phyloP scores from a whole-genome alignment of 2,888 invertebrate genomes.

The Epinotia nisella region DNA sequence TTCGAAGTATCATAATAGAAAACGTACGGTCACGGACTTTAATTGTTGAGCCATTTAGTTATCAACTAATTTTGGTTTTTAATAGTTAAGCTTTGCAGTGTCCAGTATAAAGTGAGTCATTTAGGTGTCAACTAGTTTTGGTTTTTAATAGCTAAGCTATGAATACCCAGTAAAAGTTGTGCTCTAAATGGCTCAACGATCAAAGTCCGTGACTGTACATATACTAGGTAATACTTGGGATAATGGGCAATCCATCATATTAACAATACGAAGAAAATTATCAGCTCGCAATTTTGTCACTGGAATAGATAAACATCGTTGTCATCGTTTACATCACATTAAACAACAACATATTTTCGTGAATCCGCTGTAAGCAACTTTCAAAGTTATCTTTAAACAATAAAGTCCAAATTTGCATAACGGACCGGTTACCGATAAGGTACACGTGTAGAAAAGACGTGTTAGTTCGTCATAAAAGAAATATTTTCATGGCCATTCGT shows the following conservation, averaged over 20 bases:
- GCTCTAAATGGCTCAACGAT: no score
- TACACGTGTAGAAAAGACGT: constrained; percentile 28
- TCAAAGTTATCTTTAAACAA: neutral
- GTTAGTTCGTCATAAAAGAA: constrained; percentile 2
- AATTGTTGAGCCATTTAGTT: no score
- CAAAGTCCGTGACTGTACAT: no score
- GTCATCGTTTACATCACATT: neutral
- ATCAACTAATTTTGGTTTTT: no score
- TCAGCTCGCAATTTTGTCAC: constrained; percentile 1
- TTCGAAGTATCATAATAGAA: no score
- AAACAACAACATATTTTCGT: constrained; percentile 15
- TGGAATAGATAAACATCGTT: neutral
- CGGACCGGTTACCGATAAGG: constrained; percentile 7
- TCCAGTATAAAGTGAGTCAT: no score
- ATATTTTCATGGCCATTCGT: constrained; percentile 13
- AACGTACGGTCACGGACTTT: no score
- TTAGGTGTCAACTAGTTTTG: no score
- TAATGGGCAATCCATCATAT: neutral
- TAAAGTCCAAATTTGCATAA: constrained; percentile 12
- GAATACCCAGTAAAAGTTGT: no score
- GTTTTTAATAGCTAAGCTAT: no score
- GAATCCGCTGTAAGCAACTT: neutral
- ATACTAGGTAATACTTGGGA: no score
- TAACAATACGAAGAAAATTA: neutral
- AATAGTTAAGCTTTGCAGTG: no score